Evolutionary conservation across 2,888 invertebrate genomes (phyloP).

Genomic region (Anthophora plumipes): DNA sequence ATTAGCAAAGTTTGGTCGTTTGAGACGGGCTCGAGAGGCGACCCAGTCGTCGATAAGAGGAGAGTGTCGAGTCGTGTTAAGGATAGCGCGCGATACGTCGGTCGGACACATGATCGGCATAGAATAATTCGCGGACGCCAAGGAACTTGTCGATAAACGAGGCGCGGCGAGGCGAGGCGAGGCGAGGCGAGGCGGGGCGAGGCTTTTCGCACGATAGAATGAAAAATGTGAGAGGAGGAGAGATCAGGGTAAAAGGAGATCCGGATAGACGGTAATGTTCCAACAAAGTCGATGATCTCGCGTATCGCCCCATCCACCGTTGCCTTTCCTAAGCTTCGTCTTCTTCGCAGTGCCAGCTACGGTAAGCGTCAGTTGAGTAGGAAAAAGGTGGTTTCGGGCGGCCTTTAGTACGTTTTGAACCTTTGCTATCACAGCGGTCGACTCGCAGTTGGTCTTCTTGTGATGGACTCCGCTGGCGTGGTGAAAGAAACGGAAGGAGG

Average conservation of each 20-base stretch:
- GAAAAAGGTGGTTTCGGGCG: slow-evolving; percentile 89
- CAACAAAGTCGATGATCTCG: slow-evolving; percentile 89
- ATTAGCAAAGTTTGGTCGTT: too few species aligned
- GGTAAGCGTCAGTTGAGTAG: slow-evolving; percentile 88
- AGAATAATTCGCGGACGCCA: slow-evolving; percentile 2
- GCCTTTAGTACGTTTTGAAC: slow-evolving; percentile 92
- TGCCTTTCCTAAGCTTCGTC: slow-evolving; percentile 93
- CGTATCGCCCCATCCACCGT: slow-evolving; percentile 99
- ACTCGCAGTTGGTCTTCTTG: slow-evolving; percentile 95
- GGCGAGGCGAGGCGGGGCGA: background rate
- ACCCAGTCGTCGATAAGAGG: background rate
- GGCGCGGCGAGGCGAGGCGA: background rate
- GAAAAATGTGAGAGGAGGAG: too few species aligned
- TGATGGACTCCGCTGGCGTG: slow-evolving; percentile 95
- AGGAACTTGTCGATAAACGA: slow-evolving; percentile 43
- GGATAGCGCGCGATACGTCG: too few species aligned
- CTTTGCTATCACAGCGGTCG: slow-evolving; percentile 93
- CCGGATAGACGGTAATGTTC: slow-evolving; percentile 81
- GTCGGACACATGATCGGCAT: too few species aligned
- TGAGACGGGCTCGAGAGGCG: background rate
- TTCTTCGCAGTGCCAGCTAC: slow-evolving; percentile 90
- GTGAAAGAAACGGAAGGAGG: background rate
- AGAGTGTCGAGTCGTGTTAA: too few species aligned
- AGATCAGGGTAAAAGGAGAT: slow-evolving; percentile 75
- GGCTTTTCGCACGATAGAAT: background rate